phyloP scores from a whole-genome alignment of 2,113 vertebrate species.

The Chiloscyllium plagiosum region DNA sequence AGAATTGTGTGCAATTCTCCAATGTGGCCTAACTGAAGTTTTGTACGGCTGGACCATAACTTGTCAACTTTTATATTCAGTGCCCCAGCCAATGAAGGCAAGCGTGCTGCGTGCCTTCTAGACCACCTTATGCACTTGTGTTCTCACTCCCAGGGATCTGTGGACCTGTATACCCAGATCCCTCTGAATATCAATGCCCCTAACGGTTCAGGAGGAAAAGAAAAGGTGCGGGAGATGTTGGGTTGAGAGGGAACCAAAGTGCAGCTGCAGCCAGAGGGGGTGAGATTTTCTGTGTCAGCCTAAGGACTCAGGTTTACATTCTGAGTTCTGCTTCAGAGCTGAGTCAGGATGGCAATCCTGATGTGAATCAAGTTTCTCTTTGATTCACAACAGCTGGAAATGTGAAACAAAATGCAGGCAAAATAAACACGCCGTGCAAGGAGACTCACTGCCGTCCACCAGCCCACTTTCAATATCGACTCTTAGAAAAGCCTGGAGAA shows the following conservation, averaged over 20 bases:
- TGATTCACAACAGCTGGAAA: conserved; percentile 18
- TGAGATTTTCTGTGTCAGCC: background rate
- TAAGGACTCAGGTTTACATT: background rate
- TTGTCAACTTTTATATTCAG: too few species aligned
- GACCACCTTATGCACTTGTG: too few species aligned
- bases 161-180: too few species aligned
- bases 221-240: background rate
- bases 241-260: background rate
- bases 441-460: background rate
- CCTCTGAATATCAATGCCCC: too few species aligned
- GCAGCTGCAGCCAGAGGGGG: background rate
- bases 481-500: background rate
- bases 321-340: background rate
- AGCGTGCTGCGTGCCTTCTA: too few species aligned
- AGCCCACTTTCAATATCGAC: background rate
- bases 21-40: too few species aligned
- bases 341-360: background rate
- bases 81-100: too few species aligned
- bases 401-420: background rate
- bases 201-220: background rate
- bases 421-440: background rate
- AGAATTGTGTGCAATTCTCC: too few species aligned
- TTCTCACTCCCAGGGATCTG: too few species aligned
- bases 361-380: background rate
- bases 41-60: too few species aligned